Percentiles rank a stretch among this genome's conserved stretches.
These are phyloP conservation scores for Sphenodon punctatus DNA, from an alignment of 2,797 vertebrate species.

Conservation along the genomic window DNA sequence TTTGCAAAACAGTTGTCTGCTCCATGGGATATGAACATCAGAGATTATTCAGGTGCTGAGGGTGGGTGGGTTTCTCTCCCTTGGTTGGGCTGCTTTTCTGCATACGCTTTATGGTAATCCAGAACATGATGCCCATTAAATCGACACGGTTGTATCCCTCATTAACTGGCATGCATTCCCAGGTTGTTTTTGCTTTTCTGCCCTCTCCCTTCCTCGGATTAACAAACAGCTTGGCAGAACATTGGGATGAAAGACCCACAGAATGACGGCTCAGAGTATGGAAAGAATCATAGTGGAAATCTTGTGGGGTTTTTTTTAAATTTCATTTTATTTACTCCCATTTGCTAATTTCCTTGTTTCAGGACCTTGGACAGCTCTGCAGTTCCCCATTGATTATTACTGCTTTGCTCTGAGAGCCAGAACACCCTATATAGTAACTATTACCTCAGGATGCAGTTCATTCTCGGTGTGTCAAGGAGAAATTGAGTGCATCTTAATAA, in stretches of 20 bases:
- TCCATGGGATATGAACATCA: neutral
- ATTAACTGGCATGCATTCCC: neutral
- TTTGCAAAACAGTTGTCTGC: neutral
- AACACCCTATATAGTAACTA: too few species aligned
- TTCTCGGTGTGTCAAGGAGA: neutral
- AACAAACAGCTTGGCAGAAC: neutral
- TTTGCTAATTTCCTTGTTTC: neutral
- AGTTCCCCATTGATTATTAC: neutral
- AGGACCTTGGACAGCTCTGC: fast-evolving
- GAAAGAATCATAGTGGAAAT: fast-evolving
- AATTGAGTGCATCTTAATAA: fast-evolving
- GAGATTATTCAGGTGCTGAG: neutral
- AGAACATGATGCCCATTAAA: fast-evolving
- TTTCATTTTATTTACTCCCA: too few species aligned
- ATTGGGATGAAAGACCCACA: neutral
- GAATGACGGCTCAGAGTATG: neutral
- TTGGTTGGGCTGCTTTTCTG: neutral
- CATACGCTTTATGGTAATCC: fast-evolving
- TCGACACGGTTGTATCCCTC: neutral
- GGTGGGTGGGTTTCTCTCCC: neutral
- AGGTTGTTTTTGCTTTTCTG: fast-evolving
- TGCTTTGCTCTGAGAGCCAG: neutral
- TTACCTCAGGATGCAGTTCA: neutral
- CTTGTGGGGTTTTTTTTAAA: fast-evolving
- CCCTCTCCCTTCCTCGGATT: neutral